Evolutionary conservation across 2,888 invertebrate species (phyloP).

Genomic region (Apoderus coryli): DNA sequence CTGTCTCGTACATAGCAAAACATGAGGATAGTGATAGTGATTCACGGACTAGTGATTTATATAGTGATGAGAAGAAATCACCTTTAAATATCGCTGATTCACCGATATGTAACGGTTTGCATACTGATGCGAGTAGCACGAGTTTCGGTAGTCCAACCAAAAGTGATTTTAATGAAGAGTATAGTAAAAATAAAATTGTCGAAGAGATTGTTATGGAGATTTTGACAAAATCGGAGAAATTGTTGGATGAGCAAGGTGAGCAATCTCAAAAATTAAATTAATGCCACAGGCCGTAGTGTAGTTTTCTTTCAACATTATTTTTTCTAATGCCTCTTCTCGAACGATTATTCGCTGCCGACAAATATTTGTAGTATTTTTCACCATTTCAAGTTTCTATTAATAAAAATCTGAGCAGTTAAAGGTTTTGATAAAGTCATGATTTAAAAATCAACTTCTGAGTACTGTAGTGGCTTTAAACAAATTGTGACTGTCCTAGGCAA

Average conservation of each 20-base stretch:
- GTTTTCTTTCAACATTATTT: too few relatives aligned
- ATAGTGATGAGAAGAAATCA: constrained; percentile 51
- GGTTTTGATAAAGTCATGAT: too few relatives aligned
- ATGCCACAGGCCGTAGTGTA: constrained; percentile 1
- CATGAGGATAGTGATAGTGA: constrained; percentile 38
- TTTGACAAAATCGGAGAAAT: constrained; percentile 36
- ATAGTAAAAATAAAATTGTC: constrained; percentile 31
- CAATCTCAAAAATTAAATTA: constrained; percentile 5
- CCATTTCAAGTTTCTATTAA: too few relatives aligned
- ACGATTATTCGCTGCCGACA: too few relatives aligned
- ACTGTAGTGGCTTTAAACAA: too few relatives aligned
- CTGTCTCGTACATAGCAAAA: constrained; percentile 33
- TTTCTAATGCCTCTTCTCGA: too few relatives aligned
- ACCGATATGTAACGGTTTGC: constrained; percentile 32
- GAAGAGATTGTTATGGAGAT: constrained; percentile 39
- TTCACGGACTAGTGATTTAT: constrained; percentile 39
- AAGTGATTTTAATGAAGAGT: constrained; percentile 23
- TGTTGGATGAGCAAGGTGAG: constrained; percentile 30
- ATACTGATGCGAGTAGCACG: constrained; percentile 29
- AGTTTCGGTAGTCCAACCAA: constrained; percentile 30
- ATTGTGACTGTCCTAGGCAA: too few relatives aligned
- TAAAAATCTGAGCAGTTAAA: too few relatives aligned
- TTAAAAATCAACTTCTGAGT: too few relatives aligned
- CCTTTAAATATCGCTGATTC: constrained; percentile 27
- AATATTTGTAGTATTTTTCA: too few relatives aligned